Base-by-base conservation (phyloP, 2,113 vertebrate species). In the Numida meleagris region DNA sequence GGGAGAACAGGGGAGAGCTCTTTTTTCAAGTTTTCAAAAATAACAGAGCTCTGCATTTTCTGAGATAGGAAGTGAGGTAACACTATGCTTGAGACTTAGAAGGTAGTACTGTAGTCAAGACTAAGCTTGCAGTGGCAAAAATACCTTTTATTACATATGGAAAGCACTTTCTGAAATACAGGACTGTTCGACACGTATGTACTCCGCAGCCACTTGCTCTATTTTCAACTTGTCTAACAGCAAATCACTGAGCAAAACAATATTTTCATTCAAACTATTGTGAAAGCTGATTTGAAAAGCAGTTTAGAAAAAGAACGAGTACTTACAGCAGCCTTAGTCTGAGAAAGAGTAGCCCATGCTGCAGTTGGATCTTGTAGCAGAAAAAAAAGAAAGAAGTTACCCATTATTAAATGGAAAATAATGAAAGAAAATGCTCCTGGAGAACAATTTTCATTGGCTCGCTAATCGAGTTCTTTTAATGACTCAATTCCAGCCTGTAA, bases 301-400 rank as follows among this genome's bases (percentile, higher is more conserved):
- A 6, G 50, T 16, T 18, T 14, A n/a, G 25, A 59, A 34, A 79
- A 73, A 57, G 36, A 53, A 71, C 29, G 8, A 85, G 50, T 97
- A 99, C 99, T 99, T 98, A 99, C 99, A 96, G 99, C 98, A 98
- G 98, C 98, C 97, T 99, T 99, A 97, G 98, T 98, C 96, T 99
- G 98, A 96, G 98, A 97, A 95, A 98, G 97, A 97, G 97, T 96
- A 97, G 98, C 97, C 99, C 98, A 98, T 96, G 97, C 97, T 97
- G 97, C 91, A 83, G 98, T 98, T 92, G 98, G 92, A 94, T 99
- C 99, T 99, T 85, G 74, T 66, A 48, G 50, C 90, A 55, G 90
- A 91, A 78, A 87, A 87, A 11, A 96, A 87, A 95, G 36, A 86
- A 70, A 90, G 23, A 73, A 12, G 15, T 61, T 88, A 91, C 75